Conservation (phyloP, 1,140 invertebrate species). For the Pantala flavescens region DNA sequence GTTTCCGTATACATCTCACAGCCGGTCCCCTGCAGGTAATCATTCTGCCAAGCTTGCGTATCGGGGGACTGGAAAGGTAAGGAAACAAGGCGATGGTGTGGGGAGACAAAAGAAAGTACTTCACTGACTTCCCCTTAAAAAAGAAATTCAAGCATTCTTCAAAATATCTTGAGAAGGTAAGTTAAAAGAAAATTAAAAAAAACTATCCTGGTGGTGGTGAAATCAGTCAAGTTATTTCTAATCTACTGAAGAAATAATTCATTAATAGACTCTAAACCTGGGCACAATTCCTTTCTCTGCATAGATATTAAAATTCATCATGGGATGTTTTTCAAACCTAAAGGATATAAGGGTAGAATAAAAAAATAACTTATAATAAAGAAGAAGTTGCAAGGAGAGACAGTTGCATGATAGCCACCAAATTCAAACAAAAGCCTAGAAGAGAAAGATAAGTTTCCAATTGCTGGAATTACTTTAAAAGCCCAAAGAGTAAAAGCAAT, state of each 20-base stretch:
- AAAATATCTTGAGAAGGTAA: too few relatives aligned
- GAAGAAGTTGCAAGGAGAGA: not conserved
- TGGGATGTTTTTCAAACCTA: too few relatives aligned
- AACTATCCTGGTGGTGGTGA: too few relatives aligned
- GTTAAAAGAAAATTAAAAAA: too few relatives aligned
- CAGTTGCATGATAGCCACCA: too few relatives aligned
- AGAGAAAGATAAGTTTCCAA: too few relatives aligned
- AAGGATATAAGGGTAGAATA: too few relatives aligned
- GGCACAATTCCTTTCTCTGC: not conserved
- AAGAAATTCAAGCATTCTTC: not conserved
- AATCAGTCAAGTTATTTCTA: not conserved
- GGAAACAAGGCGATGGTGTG: not conserved
- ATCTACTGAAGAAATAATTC: not conserved
- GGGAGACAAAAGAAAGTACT: conserved; percentile 19
- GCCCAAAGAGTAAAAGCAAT: not conserved
- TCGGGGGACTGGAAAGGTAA: conserved; percentile 79
- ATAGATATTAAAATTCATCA: not conserved
- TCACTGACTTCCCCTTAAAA: not conserved
- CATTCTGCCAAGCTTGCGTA: conserved; percentile 99
- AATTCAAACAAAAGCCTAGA: too few relatives aligned
- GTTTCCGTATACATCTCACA: conserved; percentile 99
- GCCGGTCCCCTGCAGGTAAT: conserved; percentile 99
- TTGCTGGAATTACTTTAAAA: not conserved
- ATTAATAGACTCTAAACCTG: not conserved
- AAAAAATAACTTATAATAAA: not conserved